phyloP scores from a whole-genome alignment of 1,140 invertebrate genomes.

The Drosophila littoralis region DNA sequence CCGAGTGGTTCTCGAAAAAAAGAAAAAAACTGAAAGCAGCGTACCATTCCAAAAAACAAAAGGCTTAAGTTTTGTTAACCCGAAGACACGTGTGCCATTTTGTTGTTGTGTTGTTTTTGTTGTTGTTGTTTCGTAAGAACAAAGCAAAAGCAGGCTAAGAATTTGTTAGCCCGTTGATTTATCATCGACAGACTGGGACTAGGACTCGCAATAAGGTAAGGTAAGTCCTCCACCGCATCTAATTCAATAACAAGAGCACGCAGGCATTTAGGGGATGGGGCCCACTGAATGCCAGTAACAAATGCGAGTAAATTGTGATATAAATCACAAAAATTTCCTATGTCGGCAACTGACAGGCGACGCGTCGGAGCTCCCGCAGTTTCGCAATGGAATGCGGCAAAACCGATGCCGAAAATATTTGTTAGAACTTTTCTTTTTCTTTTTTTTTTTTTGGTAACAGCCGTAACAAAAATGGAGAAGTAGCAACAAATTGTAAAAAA shows the following conservation, averaged over 20 bases:
- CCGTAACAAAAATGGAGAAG: background rate
- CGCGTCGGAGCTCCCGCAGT: slow-evolving; percentile 1
- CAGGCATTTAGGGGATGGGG: background rate
- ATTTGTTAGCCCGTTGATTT: slow-evolving; percentile 75
- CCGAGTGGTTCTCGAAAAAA: slow-evolving; percentile 26
- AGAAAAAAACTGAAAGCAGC: slow-evolving; percentile 16
- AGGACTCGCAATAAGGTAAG: slow-evolving; percentile 13
- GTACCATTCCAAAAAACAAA: slow-evolving; percentile 36
- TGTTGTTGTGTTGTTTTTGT: slow-evolving; percentile 16
- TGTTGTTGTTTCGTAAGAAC: slow-evolving; percentile 30
- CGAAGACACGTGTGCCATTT: slow-evolving; percentile 23
- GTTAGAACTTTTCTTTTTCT: slow-evolving; percentile 60
- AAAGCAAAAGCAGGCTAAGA: slow-evolving; percentile 47
- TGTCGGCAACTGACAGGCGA: slow-evolving; percentile 64
- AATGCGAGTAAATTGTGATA: slow-evolving; percentile 79
- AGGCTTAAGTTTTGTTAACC: slow-evolving; percentile 70
- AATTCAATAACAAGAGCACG: slow-evolving; percentile 70
- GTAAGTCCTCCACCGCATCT: slow-evolving; percentile 33
- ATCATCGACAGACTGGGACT: slow-evolving; percentile 62
- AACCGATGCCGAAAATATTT: slow-evolving; percentile 57
- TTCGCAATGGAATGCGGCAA: slow-evolving; percentile 26
- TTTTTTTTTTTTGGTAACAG: slow-evolving; percentile 27
- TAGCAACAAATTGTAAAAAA: background rate
- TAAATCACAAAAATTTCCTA: slow-evolving; percentile 72
- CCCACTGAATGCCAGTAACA: slow-evolving; percentile 36